These are phyloP conservation scores for Podarcis raffonei DNA, from an alignment of 2,113 vertebrate species.

Conservation along the genomic window DNA sequence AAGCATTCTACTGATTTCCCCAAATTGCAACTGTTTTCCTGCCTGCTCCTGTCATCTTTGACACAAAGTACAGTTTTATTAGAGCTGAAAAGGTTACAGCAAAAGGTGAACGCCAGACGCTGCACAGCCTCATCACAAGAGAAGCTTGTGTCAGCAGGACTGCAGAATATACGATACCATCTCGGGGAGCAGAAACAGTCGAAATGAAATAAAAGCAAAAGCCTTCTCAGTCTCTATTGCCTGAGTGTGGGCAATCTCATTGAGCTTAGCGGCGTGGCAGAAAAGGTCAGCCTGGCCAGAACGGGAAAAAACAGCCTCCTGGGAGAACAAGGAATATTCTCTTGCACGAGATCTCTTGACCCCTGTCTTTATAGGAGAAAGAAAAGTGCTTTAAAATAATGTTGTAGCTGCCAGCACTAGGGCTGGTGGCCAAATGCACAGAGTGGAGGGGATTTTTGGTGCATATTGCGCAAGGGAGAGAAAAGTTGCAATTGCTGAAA, in stretches of 20 bases:
- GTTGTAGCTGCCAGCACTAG: background rate
- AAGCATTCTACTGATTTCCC: background rate
- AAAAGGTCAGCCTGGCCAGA: background rate
- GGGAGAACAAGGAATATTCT: background rate
- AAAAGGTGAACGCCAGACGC: background rate
- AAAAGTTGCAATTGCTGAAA: background rate
- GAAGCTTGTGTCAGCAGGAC: background rate
- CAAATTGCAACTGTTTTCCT: background rate
- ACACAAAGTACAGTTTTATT: background rate
- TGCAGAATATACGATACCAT: background rate
- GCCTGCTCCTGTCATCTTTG: background rate
- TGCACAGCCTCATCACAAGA: background rate
- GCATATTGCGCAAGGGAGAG: background rate
- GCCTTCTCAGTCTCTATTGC: background rate
- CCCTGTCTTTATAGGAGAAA: background rate
- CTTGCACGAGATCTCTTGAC: background rate
- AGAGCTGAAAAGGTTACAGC: background rate
- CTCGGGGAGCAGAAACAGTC: background rate
- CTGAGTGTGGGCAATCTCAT: background rate
- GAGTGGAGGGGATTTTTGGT: background rate
- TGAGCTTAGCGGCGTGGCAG: background rate
- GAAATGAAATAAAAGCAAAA: background rate
- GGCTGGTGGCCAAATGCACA: background rate
- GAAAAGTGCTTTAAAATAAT: background rate
- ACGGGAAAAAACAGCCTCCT: background rate